phyloP scores from a whole-genome alignment of 2,797 vertebrate genomes.

The Menidia menidia region DNA sequence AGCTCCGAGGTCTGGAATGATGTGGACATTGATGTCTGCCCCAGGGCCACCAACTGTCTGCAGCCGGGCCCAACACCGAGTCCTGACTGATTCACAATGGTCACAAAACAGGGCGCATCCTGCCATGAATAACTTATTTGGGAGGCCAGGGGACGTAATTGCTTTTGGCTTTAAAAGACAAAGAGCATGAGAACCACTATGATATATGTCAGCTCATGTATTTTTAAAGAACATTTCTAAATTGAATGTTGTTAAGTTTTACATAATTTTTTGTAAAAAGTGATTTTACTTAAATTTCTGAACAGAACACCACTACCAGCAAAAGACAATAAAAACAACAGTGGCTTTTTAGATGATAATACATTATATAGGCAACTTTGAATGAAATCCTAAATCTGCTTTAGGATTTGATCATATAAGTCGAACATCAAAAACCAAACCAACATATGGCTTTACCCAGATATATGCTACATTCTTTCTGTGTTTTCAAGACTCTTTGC shows the following conservation, averaged over 20 bases:
- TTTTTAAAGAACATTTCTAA: too few relatives aligned
- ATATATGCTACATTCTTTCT: conserved; percentile 29
- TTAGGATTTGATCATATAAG: not conserved
- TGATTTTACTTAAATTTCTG: not conserved
- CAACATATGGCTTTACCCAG: conserved; percentile 2
- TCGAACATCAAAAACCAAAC: not conserved
- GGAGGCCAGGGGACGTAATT: conserved; percentile 7
- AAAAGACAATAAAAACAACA: not conserved
- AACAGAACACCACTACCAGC: not conserved
- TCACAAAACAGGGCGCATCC: conserved; percentile 22
- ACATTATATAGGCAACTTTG: not conserved
- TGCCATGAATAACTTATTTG: conserved; percentile 39
- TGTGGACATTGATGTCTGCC: conserved; percentile 70
- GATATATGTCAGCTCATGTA: not conserved
- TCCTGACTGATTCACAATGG: conserved; percentile 30
- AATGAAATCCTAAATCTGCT: not conserved
- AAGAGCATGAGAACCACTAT: conserved; percentile 7
- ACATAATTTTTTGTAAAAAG: not conserved
- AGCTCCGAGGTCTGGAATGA: conserved; percentile 67
- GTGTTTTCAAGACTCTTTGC: conserved; percentile 38
- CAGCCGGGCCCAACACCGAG: conserved; percentile 41
- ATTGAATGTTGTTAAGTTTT: not conserved
- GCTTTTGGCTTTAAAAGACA: conserved; percentile 23
- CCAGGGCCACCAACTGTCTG: conserved; percentile 57
- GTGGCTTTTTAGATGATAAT: not conserved